Evolutionary conservation across 2,797 vertebrate species (phyloP), one percentile per base, ranked within the genome.

Genomic region (Paramormyrops hopkinsi): DNA sequence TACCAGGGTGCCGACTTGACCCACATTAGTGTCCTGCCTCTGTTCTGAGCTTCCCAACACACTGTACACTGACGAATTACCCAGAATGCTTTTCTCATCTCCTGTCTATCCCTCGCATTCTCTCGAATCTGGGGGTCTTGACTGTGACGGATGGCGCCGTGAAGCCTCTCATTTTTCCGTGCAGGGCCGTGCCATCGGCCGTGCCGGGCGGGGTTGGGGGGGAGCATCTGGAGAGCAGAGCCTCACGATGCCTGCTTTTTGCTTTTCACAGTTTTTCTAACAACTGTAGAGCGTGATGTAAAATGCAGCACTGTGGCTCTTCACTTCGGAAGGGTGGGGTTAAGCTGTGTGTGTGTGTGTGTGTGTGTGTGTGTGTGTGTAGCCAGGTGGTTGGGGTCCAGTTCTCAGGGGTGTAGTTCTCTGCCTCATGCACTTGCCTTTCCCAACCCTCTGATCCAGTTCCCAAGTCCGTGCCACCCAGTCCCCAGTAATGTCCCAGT

Each of bases 231-330:
- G 89, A 83, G 22, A 37, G 48, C 56, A 62, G 33, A 79, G 65
- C 48, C 53, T 17, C 5, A 53, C 46, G 89, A 90, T 37, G 93
- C 93, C 93, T 94, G 94, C 92, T 92, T 93, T 94, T 94, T 95
- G 93, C 94, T 95, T 96, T 94, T 95, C 95, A 95, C 94, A 94
- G 94, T 95, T 94, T 93, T 90, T 92, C 91, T 95, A 93, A 94
- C 94, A 92, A 94, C 88, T 91, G 91, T 93, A 91, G 92, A 91
- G 91, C 89, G 88, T 94, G 93, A 95, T 96, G 93, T 93, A 91
- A 94, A 95, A 93, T 92, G 94, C 94, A 95, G 95, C 94, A 8
- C 86, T 33, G 46, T 88, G 50, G 37, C 7, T 44, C 53, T 59
- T 92, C 91, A 92, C 53, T 92, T 12, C 51, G 19, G 88, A 90